Evolutionary conservation across 2,888 invertebrate species (phyloP).

Genomic region (Sturmia bella): DNA sequence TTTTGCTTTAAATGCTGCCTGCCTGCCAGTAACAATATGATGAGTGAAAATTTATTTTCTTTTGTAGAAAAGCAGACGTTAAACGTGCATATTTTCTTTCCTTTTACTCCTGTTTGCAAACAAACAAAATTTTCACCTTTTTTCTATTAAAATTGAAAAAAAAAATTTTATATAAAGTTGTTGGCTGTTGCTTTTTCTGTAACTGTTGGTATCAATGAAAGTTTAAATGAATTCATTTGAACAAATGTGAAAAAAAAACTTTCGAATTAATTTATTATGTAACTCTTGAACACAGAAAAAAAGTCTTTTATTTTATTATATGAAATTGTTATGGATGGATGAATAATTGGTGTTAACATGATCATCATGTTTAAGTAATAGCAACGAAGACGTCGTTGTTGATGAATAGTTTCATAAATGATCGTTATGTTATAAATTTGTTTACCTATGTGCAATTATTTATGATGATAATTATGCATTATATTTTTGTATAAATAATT

Average conservation of each 20-base stretch:
- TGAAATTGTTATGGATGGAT: constrained; percentile 59
- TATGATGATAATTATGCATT: constrained; percentile 33
- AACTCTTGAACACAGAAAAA: constrained; percentile 57
- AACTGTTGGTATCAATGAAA: constrained; percentile 45
- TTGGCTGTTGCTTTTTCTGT: neutral
- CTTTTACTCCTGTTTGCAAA: constrained; percentile 61
- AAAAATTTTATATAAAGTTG: constrained; percentile 28
- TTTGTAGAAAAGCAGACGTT: constrained; percentile 33
- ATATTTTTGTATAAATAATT: neutral
- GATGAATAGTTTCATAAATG: constrained; percentile 21
- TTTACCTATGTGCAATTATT: constrained; percentile 5
- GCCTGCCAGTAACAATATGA: constrained; percentile 25
- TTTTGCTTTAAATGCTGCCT: constrained; percentile 2
- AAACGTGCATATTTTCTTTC: constrained; percentile 36
- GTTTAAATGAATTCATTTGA: constrained; percentile 55
- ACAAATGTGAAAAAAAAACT: constrained; percentile 53
- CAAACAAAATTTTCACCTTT: constrained; percentile 61
- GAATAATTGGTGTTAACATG: constrained; percentile 55
- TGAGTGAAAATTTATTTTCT: constrained; percentile 62
- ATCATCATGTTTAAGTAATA: constrained; percentile 38
- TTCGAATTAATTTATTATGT: constrained; percentile 69
- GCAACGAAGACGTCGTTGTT: neutral
- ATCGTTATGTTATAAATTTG: constrained; percentile 8
- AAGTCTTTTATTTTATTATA: constrained; percentile 49
- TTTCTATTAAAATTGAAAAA: constrained; percentile 27